Percentiles rank a stretch among this genome's conserved stretches.
Conservation (phyloP, 2,797 vertebrate species). For the Chanos chanos region DNA sequence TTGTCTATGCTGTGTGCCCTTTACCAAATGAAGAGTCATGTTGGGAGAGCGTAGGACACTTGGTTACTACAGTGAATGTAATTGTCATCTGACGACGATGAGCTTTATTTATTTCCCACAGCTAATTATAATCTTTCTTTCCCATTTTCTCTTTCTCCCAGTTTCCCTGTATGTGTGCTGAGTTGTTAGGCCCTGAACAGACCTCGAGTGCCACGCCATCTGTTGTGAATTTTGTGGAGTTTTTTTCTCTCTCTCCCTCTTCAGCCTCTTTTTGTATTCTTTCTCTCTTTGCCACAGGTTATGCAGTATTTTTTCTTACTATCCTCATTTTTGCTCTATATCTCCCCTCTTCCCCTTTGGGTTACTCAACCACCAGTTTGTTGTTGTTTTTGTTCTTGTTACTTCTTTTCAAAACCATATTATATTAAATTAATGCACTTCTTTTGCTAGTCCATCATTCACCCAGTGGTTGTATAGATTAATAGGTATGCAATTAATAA, state of each 20-base stretch:
- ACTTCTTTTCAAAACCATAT: background rate
- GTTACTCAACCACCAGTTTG: background rate
- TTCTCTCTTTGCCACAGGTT: background rate
- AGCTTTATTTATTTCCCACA: constrained; percentile 42
- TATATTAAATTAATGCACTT: background rate
- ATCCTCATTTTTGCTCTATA: background rate
- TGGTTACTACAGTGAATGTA: constrained; percentile 18
- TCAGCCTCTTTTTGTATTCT: too few relatives aligned
- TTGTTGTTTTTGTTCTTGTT: background rate
- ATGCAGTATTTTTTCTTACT: background rate
- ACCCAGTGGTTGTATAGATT: background rate
- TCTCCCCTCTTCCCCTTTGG: background rate
- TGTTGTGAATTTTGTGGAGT: constrained; percentile 23
- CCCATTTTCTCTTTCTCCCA: constrained; percentile 18
- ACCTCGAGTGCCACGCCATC: constrained; percentile 31
- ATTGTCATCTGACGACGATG: constrained; percentile 40
- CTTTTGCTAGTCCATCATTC: constrained; percentile 2
- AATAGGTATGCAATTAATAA: constrained; percentile 1
- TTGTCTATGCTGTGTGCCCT: constrained; percentile 26
- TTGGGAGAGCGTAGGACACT: constrained; percentile 25
- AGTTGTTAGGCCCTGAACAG: constrained; percentile 33
- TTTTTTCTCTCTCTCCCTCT: background rate
- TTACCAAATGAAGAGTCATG: constrained; percentile 26
- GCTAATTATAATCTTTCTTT: constrained; percentile 40
- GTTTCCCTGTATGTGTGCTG: constrained; percentile 7